Evolutionary conservation across 2,888 invertebrate genomes (phyloP).

Genomic region (Plagodis pulveraria): DNA sequence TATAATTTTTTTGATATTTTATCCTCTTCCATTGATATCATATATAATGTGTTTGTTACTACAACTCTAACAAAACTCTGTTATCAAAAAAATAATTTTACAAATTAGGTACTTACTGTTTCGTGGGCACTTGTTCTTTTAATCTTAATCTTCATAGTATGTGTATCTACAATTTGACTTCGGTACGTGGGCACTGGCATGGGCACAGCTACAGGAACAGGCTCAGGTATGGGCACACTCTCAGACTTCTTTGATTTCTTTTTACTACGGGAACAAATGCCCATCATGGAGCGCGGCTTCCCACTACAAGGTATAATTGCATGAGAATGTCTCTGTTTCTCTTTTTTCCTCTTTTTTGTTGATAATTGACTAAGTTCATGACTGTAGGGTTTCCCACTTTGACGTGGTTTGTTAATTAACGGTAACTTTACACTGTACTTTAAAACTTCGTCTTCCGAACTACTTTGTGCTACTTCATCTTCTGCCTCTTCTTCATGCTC

Average conservation of each 20-base stretch:
- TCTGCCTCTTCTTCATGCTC: conserved; percentile 48
- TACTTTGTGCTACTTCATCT: conserved; percentile 60
- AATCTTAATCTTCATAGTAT: conserved; percentile 89
- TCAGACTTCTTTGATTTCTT: conserved; percentile 78
- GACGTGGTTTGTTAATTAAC: conserved; percentile 68
- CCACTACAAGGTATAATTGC: conserved; percentile 77
- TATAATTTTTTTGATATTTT: too few species aligned
- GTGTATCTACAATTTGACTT: conserved; percentile 87
- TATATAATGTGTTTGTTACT: too few species aligned
- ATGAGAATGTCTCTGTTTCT: conserved; percentile 71
- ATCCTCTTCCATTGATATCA: too few species aligned
- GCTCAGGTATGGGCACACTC: conserved; percentile 36
- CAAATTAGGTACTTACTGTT: conserved; percentile 56
- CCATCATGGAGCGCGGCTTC: conserved; percentile 81
- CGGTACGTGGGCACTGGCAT: conserved; percentile 73
- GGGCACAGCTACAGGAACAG: conserved; percentile 4
- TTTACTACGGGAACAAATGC: conserved; percentile 78
- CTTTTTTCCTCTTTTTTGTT: conserved; percentile 77
- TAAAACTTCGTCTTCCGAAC: conserved; percentile 80
- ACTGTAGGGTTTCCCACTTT: conserved; percentile 83
- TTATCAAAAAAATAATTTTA: conserved; percentile 32
- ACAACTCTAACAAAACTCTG: conserved; percentile 20
- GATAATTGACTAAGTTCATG: conserved; percentile 85
- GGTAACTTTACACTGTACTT: conserved; percentile 79
- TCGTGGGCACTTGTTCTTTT: conserved; percentile 84